Percentiles rank a stretch among this genome's conserved stretches.
Evolutionary conservation across 2,888 invertebrate species (phyloP).

Genomic region (Apamea anceps): DNA sequence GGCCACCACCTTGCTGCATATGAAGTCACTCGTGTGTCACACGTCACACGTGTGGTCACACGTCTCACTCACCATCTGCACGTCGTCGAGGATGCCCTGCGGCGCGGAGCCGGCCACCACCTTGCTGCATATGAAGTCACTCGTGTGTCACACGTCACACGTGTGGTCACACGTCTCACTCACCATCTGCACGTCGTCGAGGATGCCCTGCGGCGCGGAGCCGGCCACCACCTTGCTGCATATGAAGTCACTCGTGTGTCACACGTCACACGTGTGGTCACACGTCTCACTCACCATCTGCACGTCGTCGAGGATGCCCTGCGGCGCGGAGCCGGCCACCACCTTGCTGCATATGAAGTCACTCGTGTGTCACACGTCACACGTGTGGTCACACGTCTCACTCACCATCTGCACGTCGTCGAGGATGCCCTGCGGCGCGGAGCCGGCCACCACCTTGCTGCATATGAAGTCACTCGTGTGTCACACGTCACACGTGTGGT

Average conservation of each 20-base stretch:
- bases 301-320: conserved; percentile 99
- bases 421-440: conserved; percentile 97
- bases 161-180: conserved; percentile 9
- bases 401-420: conserved; percentile 99
- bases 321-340: conserved; percentile 97
- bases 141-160: conserved; percentile 4
- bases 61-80: conserved; percentile 95
- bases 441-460: conserved; percentile 98
- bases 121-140: conserved; percentile 99
- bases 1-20: conserved; percentile 99
- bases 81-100: conserved; percentile 98
- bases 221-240: conserved; percentile 99
- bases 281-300: conserved; percentile 94
- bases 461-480: conserved; percentile 96
- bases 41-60: neutral
- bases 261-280: neutral
- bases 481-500: neutral
- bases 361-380: conserved; percentile 3
- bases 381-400: conserved; percentile 8
- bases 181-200: conserved; percentile 99
- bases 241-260: conserved; percentile 95
- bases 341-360: conserved; percentile 99
- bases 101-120: conserved; percentile 98
- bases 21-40: conserved; percentile 93
- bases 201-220: conserved; percentile 97